These are phyloP conservation scores for Stigmatopora argus DNA, from an alignment of 2,113 vertebrate species.

Conservation along the genomic window DNA sequence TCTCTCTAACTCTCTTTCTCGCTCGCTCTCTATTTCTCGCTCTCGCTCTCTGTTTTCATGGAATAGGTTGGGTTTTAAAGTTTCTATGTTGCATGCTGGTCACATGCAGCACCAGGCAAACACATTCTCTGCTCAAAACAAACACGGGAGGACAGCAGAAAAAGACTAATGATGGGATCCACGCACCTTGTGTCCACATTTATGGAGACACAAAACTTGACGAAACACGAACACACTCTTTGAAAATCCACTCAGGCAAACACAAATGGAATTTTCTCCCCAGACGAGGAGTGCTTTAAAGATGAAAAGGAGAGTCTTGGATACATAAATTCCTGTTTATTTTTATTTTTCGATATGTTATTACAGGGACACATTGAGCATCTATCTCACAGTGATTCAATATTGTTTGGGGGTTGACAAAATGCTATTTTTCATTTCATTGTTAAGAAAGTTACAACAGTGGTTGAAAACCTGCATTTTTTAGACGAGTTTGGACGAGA, in stretches of 20 bases:
- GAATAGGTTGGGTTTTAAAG: slow-evolving; percentile 52
- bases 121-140: slow-evolving; percentile 69
- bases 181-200: slow-evolving; percentile 66
- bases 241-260: slow-evolving; percentile 35
- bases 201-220: slow-evolving; percentile 30
- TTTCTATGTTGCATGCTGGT: slow-evolving; percentile 39
- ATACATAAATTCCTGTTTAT: too few species aligned
- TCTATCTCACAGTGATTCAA: background rate
- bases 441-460: too few species aligned
- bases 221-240: slow-evolving; percentile 29
- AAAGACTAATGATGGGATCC: slow-evolving; percentile 83
- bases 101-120: slow-evolving; percentile 58
- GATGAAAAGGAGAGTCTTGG: slow-evolving; percentile 14
- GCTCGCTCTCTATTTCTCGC: slow-evolving; percentile 28
- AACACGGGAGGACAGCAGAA: slow-evolving; percentile 81
- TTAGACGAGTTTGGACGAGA: too few species aligned
- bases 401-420: background rate
- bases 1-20: slow-evolving; percentile 37
- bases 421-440: too few species aligned
- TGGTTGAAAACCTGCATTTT: too few species aligned
- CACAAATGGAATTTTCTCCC: slow-evolving; percentile 47
- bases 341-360: too few species aligned
- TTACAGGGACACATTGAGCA: background rate
- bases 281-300: slow-evolving; percentile 49
- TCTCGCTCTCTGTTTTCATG: slow-evolving; percentile 33